phyloP scores from a whole-genome alignment of 2,113 vertebrate species.

The Nipponia nippon region DNA sequence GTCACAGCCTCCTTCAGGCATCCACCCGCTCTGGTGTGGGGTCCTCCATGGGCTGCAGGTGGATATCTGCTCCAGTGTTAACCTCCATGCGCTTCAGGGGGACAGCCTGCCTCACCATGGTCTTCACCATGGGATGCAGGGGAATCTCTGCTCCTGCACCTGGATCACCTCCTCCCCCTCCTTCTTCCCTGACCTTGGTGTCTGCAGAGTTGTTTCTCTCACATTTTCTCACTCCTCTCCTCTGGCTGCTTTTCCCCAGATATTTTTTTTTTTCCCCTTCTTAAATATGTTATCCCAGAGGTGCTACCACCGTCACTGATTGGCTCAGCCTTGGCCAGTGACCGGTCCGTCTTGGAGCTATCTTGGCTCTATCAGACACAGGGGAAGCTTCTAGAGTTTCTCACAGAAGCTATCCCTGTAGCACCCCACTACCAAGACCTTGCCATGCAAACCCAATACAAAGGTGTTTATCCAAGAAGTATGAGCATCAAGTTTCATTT shows the following conservation, averaged over 20 bases:
- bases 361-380: not conserved
- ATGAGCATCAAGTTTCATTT: not conserved
- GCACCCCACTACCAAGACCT: not conserved
- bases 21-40: not conserved
- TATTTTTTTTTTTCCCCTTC: not conserved
- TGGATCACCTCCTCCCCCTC: not conserved
- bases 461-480: not conserved
- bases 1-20: not conserved
- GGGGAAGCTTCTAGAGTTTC: not conserved
- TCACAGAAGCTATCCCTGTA: not conserved
- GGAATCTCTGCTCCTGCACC: accelerated
- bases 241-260: accelerated
- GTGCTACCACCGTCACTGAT: accelerated
- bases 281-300: not conserved
- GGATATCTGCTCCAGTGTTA: not conserved
- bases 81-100: not conserved
- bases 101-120: not conserved
- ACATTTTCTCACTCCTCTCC: not conserved
- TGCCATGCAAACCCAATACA: not conserved
- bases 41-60: not conserved
- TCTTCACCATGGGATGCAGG: not conserved
- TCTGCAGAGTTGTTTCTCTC: not conserved
- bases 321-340: not conserved
- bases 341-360: accelerated
- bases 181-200: not conserved